Percentiles rank a stretch among this genome's conserved stretches.
phyloP scores from a whole-genome alignment of 2,797 vertebrate genomes.

The Phrynocephalus guinanensis region DNA sequence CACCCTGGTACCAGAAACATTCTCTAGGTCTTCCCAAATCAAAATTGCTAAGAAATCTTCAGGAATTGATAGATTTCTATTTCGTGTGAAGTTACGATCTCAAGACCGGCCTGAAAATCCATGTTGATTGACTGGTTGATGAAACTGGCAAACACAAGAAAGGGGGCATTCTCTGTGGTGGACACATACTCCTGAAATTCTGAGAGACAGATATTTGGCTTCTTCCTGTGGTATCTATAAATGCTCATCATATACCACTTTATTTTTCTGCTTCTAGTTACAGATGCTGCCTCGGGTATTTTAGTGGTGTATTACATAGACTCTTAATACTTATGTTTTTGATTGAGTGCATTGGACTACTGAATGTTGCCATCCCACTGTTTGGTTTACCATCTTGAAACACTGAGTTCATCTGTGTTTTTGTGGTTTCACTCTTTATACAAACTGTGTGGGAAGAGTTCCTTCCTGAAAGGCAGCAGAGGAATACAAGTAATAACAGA shows the following conservation, averaged over 20 bases:
- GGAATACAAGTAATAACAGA: neutral
- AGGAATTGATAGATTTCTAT: neutral
- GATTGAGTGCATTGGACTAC: neutral
- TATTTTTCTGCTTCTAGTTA: constrained; percentile 1
- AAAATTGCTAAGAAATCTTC: neutral
- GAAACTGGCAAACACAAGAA: neutral
- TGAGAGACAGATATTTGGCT: neutral
- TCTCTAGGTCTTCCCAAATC: neutral
- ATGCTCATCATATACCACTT: neutral
- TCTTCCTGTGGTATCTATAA: neutral
- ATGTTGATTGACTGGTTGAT: neutral
- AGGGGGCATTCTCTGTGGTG: neutral
- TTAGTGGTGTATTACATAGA: neutral
- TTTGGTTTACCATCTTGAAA: neutral
- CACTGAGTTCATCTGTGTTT: neutral
- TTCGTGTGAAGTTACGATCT: neutral
- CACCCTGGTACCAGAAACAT: neutral
- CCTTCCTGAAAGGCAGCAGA: neutral
- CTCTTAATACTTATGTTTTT: neutral
- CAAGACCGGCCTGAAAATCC: neutral
- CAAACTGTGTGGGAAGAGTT: neutral
- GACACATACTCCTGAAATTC: neutral
- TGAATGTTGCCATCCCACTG: neutral
- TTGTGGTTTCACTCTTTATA: neutral
- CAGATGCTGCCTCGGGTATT: too few species aligned